phyloP scores from a whole-genome alignment of 1,140 invertebrate genomes.

The Caenorhabditis brenneri region DNA sequence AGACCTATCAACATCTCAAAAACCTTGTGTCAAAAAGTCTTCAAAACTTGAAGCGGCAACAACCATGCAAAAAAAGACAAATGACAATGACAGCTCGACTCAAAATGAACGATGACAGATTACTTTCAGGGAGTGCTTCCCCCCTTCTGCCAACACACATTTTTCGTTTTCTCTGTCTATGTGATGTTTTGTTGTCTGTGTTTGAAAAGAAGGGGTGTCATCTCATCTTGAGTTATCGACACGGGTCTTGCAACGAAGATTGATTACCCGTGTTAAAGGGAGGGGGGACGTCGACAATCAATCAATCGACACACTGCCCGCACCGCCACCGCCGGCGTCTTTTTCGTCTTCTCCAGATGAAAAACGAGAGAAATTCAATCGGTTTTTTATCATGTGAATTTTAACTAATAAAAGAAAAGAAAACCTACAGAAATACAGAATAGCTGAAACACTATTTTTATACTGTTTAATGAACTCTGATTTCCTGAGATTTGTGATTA shows the following conservation, averaged over 20 bases:
- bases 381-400: not conserved
- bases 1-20: too few relatives aligned
- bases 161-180: too few relatives aligned
- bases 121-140: not conserved
- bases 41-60: too few relatives aligned
- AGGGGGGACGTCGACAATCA: not conserved
- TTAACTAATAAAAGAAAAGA: too few relatives aligned
- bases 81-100: too few relatives aligned
- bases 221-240: conserved; percentile 42
- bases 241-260: conserved; percentile 39
- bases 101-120: not conserved
- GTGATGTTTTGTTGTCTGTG: not conserved
- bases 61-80: too few relatives aligned
- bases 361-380: conserved; percentile 5
- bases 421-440: too few relatives aligned
- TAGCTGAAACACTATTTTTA: too few relatives aligned
- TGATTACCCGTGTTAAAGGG: conserved; percentile 38
- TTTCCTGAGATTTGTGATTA: too few relatives aligned
- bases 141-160: too few relatives aligned
- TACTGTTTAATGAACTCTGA: too few relatives aligned
- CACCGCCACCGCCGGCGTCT: not conserved
- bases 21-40: too few relatives aligned
- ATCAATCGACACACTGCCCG: conserved; percentile 17
- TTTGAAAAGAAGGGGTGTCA: not conserved
- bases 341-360: not conserved